Percentiles rank a stretch among this genome's conserved stretches.
phyloP scores from a whole-genome alignment of 2,113 vertebrate genomes.

The Eonycteris spelaea region DNA sequence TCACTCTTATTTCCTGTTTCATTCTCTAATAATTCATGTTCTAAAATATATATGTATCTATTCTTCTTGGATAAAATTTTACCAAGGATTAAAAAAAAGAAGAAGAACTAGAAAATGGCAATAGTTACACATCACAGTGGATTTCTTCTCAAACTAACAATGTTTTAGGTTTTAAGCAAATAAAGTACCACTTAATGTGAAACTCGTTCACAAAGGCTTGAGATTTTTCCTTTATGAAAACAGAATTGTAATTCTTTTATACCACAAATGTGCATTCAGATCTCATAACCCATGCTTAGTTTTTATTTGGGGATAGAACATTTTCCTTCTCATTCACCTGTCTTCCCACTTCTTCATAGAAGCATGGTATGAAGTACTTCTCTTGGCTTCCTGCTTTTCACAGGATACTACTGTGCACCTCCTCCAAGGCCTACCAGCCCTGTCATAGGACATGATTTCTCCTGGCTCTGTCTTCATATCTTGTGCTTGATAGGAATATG shows the following conservation, averaged over 20 bases:
- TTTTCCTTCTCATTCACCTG: conserved; percentile 13
- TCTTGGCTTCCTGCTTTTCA: conserved; percentile 13
- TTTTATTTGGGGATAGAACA: conserved; percentile 18
- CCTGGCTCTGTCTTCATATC: neutral
- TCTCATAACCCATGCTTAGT: conserved; percentile 62
- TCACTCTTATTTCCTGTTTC: conserved; percentile 58
- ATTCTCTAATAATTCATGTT: conserved; percentile 62
- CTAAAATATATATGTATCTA: conserved; percentile 52
- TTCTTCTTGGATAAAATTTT: conserved; percentile 67
- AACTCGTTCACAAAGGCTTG: conserved; percentile 65
- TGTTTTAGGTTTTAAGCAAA: conserved; percentile 74
- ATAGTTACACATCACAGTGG: conserved; percentile 31
- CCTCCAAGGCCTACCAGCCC: neutral
- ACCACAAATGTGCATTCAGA: conserved; percentile 52
- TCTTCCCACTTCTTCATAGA: conserved; percentile 43
- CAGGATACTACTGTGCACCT: neutral
- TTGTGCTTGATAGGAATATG: neutral
- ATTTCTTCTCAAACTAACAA: conserved; percentile 66
- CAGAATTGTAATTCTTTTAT: conserved; percentile 66
- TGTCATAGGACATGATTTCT: neutral
- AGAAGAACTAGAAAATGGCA: conserved; percentile 40
- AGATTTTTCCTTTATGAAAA: conserved; percentile 63
- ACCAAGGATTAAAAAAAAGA: conserved; percentile 44
- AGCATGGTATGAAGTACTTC: neutral
- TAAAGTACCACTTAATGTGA: conserved; percentile 73